Evolutionary conservation across 2,888 invertebrate species (phyloP), one percentile per base, ranked within the genome.

Genomic region (Blastobasis adustella): DNA sequence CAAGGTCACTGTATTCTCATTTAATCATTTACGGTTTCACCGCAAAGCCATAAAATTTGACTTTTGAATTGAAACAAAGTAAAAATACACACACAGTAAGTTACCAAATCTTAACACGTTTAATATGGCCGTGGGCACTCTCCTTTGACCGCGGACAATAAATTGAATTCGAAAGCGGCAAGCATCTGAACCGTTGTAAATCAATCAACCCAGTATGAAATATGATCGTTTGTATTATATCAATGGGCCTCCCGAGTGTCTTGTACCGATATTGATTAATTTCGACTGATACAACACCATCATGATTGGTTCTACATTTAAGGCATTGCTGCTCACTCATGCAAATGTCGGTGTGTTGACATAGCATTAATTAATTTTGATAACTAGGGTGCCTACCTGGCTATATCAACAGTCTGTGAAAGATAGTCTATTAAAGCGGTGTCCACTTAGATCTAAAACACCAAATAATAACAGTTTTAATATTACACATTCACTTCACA

Each of bases 151-250:
- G 66, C 67, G 63, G 68, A 74, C 76, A 76, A 78, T 79, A 79
- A 79, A 81, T 82, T 71, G 76, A 72, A 77, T 81, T 76, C 69
- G 76, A 80, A 78, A 82, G 74, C 74, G 71, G 60, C 59, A 60
- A 73, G 65, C 71, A 73, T 71, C 67, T 66, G 69, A 63, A 62
- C 66, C 70, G 73, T 67, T 69, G 77, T 78, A 76, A 80, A 82
- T 82, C 82, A 82, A 82, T 82, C 82, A 78, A 65, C 63, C 59
- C 61, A 52, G 62, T 74, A 75, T 80, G 78, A 82, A 79, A 79
- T 80, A 81, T 74, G 78, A 79, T 76, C 72, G 66, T 67, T 69
- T 70, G 71, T 73, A 69, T 75, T 68, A 73, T 78, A 76, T 76
- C 73, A 76, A 73, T 72, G 58, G 63, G 56, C 60, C 58, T 61